These are phyloP conservation scores for Collichthys lucidus DNA, from an alignment of 2,113 vertebrate species.

Conservation along the genomic window DNA sequence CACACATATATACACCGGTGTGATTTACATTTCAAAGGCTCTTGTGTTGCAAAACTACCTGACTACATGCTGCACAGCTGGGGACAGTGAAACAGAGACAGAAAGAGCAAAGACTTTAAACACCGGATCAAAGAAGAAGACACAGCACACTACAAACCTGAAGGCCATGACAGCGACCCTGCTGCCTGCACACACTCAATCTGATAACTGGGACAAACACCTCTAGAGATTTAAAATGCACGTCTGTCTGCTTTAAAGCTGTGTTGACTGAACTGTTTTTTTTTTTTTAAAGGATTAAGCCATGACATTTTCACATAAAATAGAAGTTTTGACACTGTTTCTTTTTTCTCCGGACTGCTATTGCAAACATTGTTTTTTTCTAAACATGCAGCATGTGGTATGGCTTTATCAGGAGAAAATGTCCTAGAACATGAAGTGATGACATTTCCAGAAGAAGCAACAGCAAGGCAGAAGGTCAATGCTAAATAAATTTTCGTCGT, in stretches of 20 bases:
- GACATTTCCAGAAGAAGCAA: background rate
- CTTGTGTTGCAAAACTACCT: conserved; percentile 49
- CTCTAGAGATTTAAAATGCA: conserved; percentile 13
- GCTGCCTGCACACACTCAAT: conserved; percentile 3
- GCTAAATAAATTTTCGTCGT: no score
- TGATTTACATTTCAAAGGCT: conserved; percentile 70
- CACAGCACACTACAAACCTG: conserved; percentile 40
- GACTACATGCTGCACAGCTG: conserved; percentile 55
- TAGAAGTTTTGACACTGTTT: background rate
- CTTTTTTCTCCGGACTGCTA: background rate
- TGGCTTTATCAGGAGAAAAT: background rate
- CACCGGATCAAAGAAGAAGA: conserved; percentile 58
- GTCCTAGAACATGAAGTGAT: background rate
- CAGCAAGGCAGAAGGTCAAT: no score
- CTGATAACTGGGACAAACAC: conserved; percentile 36
- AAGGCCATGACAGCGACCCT: conserved; percentile 30
- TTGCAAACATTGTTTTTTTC: background rate
- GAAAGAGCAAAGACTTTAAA: conserved; percentile 60
- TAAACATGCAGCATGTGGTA: background rate
- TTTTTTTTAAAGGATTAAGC: background rate
- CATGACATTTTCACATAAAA: background rate
- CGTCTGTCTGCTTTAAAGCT: background rate
- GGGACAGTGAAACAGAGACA: conserved; percentile 49
- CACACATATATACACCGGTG: background rate
- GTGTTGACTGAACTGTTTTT: background rate